Evolutionary conservation across 1,140 invertebrate species (phyloP), one percentile per base, ranked within the genome.

Genomic region (Drosophila sechellia): DNA sequence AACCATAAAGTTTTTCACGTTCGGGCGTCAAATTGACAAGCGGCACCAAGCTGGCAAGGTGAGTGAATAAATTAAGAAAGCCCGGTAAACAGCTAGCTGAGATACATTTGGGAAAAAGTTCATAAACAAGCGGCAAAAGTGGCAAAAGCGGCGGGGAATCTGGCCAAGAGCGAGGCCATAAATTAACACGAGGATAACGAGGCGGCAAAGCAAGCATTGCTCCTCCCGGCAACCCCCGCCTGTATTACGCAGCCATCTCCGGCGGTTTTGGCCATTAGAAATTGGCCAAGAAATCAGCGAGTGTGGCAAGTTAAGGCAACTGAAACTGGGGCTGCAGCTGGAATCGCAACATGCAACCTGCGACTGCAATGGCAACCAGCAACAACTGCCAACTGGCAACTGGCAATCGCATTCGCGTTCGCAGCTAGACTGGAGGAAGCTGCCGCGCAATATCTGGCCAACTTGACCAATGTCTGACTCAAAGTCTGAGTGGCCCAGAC

Each of bases 201-300:
- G 68, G 27, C 64, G 65, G 66, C 64, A 69, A 57, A 43, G 60
- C 61, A 73, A 79, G 68, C 56, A 78, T 45, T 56, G 74, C 39
- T 45, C 60, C 43, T 49, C 65, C 43, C 52, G 60, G 55, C 59
- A 60, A 35, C 72, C 68, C 45, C 65, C 64, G 20, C 68, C 48
- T 49, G 50, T 53, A 77, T 81, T 81, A 81, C 53, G 70, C 70
- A 78, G 64, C 53, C 69, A 57, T 73, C 63, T 55, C 45, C 53
- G 56, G 64, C 59, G 42, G 55, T 49, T 60, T 63, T 66, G 63
- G 68, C 72, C 66, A 85, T 84, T 84, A 84, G 81, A 84, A 85
- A 84, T 84, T 85, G 81, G 81, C 81, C 72, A 84, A 84, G 81
- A 84, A 84, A 83, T 61, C 69, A 78, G 59, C 75, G 50, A 80